Percentiles rank a stretch among this genome's conserved stretches.
Conservation (phyloP, 2,113 vertebrate species). For the Entosphenus tridentatus region DNA sequence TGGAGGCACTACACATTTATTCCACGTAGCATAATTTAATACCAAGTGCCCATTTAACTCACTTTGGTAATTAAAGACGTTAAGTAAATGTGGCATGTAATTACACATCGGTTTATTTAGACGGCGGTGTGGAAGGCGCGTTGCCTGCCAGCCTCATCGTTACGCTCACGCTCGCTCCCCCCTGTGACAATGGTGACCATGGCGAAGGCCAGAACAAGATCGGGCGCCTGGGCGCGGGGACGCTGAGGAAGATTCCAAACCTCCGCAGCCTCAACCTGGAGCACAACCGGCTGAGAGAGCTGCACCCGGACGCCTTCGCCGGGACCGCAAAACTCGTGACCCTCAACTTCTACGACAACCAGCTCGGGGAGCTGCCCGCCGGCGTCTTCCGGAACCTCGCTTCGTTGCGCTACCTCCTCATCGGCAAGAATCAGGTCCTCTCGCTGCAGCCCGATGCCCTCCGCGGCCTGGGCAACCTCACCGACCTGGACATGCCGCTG, state of each 20-base stretch:
- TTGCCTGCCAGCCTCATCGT: no score
- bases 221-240: slow-evolving; percentile 19
- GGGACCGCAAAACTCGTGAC: slow-evolving; percentile 25
- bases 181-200: no score
- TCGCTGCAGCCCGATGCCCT: slow-evolving; percentile 24
- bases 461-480: slow-evolving; percentile 26
- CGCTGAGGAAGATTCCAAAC: slow-evolving; percentile 18
- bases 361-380: slow-evolving; percentile 19
- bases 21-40: no score
- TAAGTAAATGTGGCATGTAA: no score
- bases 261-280: slow-evolving; percentile 30
- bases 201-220: slow-evolving; percentile 25
- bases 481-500: slow-evolving; percentile 27
- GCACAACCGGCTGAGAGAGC: slow-evolving; percentile 23
- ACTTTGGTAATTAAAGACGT: no score
- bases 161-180: no score
- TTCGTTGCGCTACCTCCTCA: slow-evolving; percentile 32
- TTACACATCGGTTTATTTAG: no score
- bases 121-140: no score
- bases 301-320: slow-evolving; percentile 24
- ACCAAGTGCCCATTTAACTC: no score
- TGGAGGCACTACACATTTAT: no score
- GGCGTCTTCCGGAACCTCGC: slow-evolving; percentile 26
- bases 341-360: slow-evolving; percentile 29
- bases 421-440: slow-evolving; percentile 29